Evolutionary conservation across 64 coral and sea anemone genomes (phyloP).

Genomic region (Astreopora myriophthalma): DNA sequence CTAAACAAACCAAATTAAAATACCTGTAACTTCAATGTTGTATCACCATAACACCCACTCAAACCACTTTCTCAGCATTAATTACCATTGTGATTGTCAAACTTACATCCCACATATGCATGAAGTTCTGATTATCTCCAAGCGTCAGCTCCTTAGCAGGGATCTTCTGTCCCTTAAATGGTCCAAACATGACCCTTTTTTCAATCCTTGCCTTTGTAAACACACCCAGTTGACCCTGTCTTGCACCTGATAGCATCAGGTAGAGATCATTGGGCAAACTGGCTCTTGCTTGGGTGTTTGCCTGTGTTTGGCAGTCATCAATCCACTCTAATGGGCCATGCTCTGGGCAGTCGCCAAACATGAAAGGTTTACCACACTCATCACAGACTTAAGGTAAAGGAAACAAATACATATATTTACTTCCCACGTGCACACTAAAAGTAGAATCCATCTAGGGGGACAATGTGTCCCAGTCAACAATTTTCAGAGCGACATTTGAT

Average conservation of each 20-base stretch:
- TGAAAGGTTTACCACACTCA: slow-evolving; percentile 36
- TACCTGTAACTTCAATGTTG: too few relatives aligned
- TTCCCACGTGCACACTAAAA: neutral
- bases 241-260: slow-evolving; percentile 13
- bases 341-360: slow-evolving; percentile 55
- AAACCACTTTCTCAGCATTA: too few relatives aligned
- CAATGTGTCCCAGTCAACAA: too few relatives aligned
- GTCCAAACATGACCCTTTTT: slow-evolving; percentile 69
- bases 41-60: too few relatives aligned
- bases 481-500: too few relatives aligned
- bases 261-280: slow-evolving; percentile 37
- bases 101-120: slow-evolving; percentile 68
- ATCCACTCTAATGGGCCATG: slow-evolving; percentile 67
- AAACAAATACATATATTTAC: neutral
- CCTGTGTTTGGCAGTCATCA: neutral
- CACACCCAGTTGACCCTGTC: slow-evolving; percentile 54
- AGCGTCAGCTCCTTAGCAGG: neutral
- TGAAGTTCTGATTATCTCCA: neutral
- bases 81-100: too few relatives aligned
- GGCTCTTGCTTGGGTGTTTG: neutral
- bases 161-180: slow-evolving; percentile 35
- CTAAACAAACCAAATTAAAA: too few relatives aligned
- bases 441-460: too few relatives aligned
- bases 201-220: slow-evolving; percentile 59
- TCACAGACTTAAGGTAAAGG: slow-evolving; percentile 41